Evolutionary conservation across 2,888 invertebrate genomes (phyloP).

Genomic region (Papilio protenor): DNA sequence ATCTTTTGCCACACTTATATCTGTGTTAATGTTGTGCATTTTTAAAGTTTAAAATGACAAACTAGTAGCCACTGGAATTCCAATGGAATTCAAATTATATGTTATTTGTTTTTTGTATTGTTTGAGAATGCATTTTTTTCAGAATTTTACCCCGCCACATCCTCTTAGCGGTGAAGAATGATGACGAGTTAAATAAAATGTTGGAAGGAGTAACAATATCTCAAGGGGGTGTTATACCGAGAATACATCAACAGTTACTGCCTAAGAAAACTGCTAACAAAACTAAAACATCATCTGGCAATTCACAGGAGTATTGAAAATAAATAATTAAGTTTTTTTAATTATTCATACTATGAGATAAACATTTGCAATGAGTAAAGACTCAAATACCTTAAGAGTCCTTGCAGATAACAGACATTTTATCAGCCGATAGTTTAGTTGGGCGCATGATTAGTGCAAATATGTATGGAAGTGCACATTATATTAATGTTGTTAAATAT

Average conservation of each 20-base stretch:
- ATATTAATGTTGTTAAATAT: no score
- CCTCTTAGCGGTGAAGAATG: constrained; percentile 91
- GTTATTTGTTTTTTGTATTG: background rate
- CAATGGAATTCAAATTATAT: no score
- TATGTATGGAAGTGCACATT: no score
- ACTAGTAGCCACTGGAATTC: no score
- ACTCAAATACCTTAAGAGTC: no score
- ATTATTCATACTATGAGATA: background rate
- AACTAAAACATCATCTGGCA: constrained; percentile 42
- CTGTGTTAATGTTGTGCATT: no score
- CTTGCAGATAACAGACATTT: no score
- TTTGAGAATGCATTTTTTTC: constrained; percentile 43
- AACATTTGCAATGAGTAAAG: background rate
- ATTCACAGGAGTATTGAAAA: constrained; percentile 60
- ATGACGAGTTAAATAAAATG: constrained; percentile 92
- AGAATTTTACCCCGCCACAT: constrained; percentile 91
- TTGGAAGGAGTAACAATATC: constrained; percentile 91
- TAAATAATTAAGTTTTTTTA: background rate
- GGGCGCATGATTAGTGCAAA: no score
- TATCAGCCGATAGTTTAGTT: no score
- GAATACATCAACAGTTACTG: constrained; percentile 89
- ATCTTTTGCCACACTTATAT: no score
- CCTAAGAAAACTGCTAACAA: constrained; percentile 86
- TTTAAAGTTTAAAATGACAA: no score
- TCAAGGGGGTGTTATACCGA: constrained; percentile 93